Conservation (phyloP, 2,113 vertebrate species). For the Coptodon rendalli region DNA sequence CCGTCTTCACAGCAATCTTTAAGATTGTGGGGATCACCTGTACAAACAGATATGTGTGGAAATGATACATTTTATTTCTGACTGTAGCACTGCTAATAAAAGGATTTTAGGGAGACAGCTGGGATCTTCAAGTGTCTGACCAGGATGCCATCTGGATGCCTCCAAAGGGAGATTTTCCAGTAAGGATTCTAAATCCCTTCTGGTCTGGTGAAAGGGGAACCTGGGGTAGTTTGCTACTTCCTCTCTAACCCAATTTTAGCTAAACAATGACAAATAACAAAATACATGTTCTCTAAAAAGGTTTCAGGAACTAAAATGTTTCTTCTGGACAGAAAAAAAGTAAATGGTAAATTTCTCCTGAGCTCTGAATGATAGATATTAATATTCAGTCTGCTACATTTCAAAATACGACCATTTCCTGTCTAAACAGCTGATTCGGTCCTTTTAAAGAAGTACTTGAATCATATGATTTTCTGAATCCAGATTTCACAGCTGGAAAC, state of each 20-base stretch:
- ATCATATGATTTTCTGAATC: neutral
- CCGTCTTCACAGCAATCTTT: neutral
- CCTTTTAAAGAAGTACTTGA: neutral
- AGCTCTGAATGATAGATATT: accelerated
- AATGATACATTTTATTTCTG: neutral
- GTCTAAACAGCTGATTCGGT: neutral
- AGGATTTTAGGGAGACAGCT: neutral
- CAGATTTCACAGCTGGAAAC: neutral
- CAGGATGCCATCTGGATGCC: neutral
- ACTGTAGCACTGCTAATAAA: neutral
- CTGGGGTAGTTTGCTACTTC: neutral
- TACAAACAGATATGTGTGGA: neutral
- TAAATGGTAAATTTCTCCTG: neutral
- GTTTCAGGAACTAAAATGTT: neutral
- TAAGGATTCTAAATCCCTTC: neutral
- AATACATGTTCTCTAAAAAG: accelerated
- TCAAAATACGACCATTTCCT: neutral
- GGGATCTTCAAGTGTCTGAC: neutral
- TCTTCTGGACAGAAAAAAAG: neutral
- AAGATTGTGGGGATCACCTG: neutral
- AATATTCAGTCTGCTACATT: neutral
- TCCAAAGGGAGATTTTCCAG: neutral
- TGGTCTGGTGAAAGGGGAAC: neutral
- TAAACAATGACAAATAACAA: neutral
- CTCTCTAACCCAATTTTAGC: neutral